A percentile compares a stretch with the other conserved stretches of the same genome.
These are phyloP conservation scores for Didymodactylos carnosus DNA, from an alignment of 2,888 invertebrate species.

Conservation along the genomic window DNA sequence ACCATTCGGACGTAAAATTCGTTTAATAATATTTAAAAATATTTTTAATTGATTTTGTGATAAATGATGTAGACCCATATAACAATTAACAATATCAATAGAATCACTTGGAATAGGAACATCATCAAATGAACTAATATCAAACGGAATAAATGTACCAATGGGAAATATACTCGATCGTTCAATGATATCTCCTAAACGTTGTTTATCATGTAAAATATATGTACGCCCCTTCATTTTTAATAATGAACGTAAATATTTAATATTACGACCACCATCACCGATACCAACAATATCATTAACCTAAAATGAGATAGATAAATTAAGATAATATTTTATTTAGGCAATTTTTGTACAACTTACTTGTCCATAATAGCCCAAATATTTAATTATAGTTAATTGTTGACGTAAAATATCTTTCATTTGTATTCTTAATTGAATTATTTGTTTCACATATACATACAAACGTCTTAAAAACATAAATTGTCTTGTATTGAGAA, in stretches of 20 bases:
- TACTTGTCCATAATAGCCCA: background rate
- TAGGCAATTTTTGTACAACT: background rate
- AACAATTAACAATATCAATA: background rate
- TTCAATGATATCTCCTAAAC: background rate
- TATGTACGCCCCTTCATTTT: background rate
- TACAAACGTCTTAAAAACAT: background rate
- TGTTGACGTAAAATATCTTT: background rate
- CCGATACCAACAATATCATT: background rate
- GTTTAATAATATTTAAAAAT: background rate
- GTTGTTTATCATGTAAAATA: background rate
- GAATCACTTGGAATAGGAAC: background rate
- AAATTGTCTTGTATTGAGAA: background rate
- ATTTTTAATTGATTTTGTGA: background rate
- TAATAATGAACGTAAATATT: background rate
- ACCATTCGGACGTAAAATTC: background rate
- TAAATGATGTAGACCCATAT: constrained; percentile 1
- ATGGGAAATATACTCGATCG: background rate
- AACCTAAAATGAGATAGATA: background rate
- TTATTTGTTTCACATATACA: background rate
- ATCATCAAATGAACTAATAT: background rate
- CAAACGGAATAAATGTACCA: background rate
- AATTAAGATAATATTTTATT: background rate
- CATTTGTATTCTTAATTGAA: background rate
- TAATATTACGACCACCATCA: background rate
- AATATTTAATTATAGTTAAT: background rate